A percentile compares a stretch with the other conserved stretches of the same genome.
Conservation (phyloP, 2,797 vertebrate genomes). For the Sciaenops ocellatus region DNA sequence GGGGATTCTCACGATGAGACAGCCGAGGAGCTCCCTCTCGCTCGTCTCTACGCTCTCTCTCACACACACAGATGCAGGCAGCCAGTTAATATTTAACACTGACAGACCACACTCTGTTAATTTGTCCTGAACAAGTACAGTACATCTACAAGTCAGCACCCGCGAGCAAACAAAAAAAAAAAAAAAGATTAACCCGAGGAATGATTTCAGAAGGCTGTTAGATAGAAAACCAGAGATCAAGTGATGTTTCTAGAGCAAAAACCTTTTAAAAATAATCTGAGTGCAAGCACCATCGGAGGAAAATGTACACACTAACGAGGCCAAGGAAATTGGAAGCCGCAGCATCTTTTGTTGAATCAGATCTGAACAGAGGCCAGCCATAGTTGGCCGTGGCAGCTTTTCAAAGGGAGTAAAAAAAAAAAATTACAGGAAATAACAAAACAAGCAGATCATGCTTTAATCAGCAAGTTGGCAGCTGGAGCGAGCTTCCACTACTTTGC, state of each 20-base stretch:
- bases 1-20: slow-evolving; percentile 49
- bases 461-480: slow-evolving; percentile 69
- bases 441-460: slow-evolving; percentile 76
- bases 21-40: slow-evolving; percentile 25
- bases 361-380: slow-evolving; percentile 51
- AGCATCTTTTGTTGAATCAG: slow-evolving; percentile 53
- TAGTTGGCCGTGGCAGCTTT: slow-evolving; percentile 48
- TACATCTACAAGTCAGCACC: background rate
- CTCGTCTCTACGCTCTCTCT: background rate
- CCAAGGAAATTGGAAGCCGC: slow-evolving; percentile 23
- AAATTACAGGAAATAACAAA: slow-evolving; percentile 71
- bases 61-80: slow-evolving; percentile 1
- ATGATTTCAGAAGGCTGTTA: background rate
- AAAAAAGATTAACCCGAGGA: slow-evolving; percentile 6
- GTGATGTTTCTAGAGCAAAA: slow-evolving; percentile 10
- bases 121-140: background rate
- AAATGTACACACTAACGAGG: slow-evolving; percentile 25
- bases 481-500: slow-evolving; percentile 40
- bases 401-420: slow-evolving; percentile 39
- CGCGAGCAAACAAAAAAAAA: slow-evolving; percentile 3
- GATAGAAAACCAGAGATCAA: background rate
- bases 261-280: slow-evolving; percentile 23
- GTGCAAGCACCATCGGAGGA: slow-evolving; percentile 35
- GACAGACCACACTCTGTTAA: background rate
- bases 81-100: slow-evolving; percentile 18